Evolutionary conservation across 2,888 invertebrate genomes (phyloP), one percentile per base, ranked within the genome.

Genomic region (Neria commutata): DNA sequence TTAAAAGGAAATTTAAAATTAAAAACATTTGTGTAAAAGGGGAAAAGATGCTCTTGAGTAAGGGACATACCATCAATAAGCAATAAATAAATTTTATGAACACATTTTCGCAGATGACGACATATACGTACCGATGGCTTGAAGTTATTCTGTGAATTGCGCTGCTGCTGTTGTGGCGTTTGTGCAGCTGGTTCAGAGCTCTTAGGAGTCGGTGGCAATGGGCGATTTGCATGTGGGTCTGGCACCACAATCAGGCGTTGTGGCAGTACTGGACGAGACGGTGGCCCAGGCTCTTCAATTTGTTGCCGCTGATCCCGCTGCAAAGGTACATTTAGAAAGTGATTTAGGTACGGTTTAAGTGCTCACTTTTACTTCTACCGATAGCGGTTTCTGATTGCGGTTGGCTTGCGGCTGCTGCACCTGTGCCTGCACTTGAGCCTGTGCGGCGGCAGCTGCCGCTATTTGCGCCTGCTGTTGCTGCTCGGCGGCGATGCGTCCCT

Each of bases 231-330:
- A 67, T 81, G 81, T 77, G 89, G 91, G 83, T 95, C 95, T 74
- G 93, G 93, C 79, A 94, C 94, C 79, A 94, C 92, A 76, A 94
- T 94, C 80, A 94, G 87, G 84, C 94, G 89, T 83, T 94, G 93
- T 74, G 94, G 94, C 82, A 94, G 89, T 67, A 93, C 91, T 61
- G 94, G 94, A 79, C 94, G 85, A 63, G 94, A 90, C 47, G 94
- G 94, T 66, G 94, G 93, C 66, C 92, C 94, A 25, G 93, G 93
- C 78, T 94, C 94, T 80, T 90, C 85, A 67, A 86, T 84, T 70
- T 78, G 79, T 69, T 74, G 75, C 65, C 84, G 77, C 69, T 76
- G 73, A 67, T 74, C 76, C 56, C 75, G 76, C 74, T 75, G 55
- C 11, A 65, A 62, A 51, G 3, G 56, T 33, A 47, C n/a, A 34